Evolutionary conservation across 1,140 invertebrate species (phyloP), one percentile per base, ranked within the genome.

Genomic region (Mya arenaria): DNA sequence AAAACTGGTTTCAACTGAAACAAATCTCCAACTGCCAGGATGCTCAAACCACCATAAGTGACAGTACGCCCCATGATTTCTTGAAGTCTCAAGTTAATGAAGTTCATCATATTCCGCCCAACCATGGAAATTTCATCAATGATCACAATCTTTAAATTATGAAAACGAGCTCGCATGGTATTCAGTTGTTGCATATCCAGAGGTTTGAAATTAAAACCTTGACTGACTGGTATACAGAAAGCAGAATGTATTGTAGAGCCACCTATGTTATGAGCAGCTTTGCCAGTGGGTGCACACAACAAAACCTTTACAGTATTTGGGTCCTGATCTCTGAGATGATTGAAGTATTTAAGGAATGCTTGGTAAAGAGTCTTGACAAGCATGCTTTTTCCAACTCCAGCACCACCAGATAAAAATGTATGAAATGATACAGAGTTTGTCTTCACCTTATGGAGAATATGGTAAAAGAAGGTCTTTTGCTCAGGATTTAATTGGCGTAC

Each of bases 51-150:
- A 32, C 84, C 86, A 84, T 86, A 87, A 32, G 77, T 52, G 60
- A 55, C 56, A 10, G 37, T 37, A 36, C 56, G 72, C 19, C 73
- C 82, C 55, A 52, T 86, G 13, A 84, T 72, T 77, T 86, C 79
- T 55, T 87, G 84, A 10, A 87, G 62, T 13, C 82, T 52, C 52
- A 87, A 63, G 19, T 75, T 75, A 17, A 63, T 63, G 37, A n/a
- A 75, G 48, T 75, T 75, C 6, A 75, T 41, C 72, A 75, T 60
- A 15, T 36, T 25, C 34, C 72, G 8, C 6, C 69, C 72, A 62
- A 75, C 72, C 84, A 85, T 85, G 3, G 84, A 85, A 44, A 85
- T 78, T 71, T 85, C 84, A 75, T 85, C 79, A 36, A 85, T 85
- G 44, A 85, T 60, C 10, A 84, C 19, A n/a, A 86, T 41, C 69